Base-by-base conservation (phyloP, 2,888 invertebrate species). In the Eurytoma californica region DNA sequence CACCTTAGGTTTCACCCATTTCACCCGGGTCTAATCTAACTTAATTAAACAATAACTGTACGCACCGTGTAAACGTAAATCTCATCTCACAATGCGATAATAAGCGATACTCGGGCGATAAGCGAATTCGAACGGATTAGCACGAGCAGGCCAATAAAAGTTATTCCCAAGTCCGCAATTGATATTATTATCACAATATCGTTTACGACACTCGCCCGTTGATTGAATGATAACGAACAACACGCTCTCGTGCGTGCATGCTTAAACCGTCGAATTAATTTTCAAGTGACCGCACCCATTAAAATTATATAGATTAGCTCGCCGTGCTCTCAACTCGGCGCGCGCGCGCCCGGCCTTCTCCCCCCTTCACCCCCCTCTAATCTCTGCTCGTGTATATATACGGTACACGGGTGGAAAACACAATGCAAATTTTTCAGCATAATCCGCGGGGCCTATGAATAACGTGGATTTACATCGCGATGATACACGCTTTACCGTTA, bases 401-500 rank as follows among this genome's bases (percentile, higher is more conserved):
- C 55, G 24, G 18, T 18, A 49, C 16, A 20, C 18, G 18, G 39
- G 18, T n/a, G 47, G 68, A 70, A 39, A 39, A 39, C 39, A 70
- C 60, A 70, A 70, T 70, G 70, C 70, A 60, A 60, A 60, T 16
- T 65, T 57, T 61, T 20, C 16, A 14, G 39, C 60, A 68, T 57
- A 60, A 47, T 66, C 47, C 47, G 28, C 55, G 57, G 20, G 3
- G 51, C 14, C 70, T 47, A 49, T 55, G 77, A 70, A 61, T 66
- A 63, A 30, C 58, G 51, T 20, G 70, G 75, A 75, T 75, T 77
- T 53, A 67, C 79, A 79, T 79, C 75, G 74, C 70, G 75, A 75
- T 70, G 79, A 75, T 79, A 79, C 79, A 67, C 75, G 53, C 58
- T 61, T 67, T 79, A 79, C 79, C 79, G 79, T 75, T 79, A 79